These are phyloP conservation scores for Nephila pilipes DNA, from an alignment of 1,140 invertebrate species.

Conservation along the genomic window DNA sequence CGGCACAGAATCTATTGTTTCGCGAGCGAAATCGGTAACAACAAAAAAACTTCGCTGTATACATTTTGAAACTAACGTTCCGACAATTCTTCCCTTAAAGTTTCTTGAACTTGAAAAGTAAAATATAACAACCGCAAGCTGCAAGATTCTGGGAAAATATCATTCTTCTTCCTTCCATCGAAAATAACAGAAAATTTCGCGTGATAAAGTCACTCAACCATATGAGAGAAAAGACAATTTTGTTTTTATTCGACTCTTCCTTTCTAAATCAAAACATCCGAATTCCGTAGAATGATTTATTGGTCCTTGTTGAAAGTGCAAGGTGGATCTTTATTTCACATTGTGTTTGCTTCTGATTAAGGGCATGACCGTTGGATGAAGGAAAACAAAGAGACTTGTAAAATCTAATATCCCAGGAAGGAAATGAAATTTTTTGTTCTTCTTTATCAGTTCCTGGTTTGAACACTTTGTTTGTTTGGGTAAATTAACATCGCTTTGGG, in stretches of 20 bases:
- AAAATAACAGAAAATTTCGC: not conserved
- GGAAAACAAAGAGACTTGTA: not conserved
- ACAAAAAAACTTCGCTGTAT: not conserved
- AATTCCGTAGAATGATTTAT: constrained; percentile 16
- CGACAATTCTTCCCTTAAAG: not conserved
- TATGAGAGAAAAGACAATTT: not conserved
- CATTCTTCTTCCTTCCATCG: not conserved
- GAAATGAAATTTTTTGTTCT: not conserved
- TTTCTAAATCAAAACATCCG: constrained; percentile 24
- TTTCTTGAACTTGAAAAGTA: constrained; percentile 37
- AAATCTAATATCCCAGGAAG: not conserved
- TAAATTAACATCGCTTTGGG: too few species aligned
- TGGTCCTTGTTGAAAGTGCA: constrained; percentile 17
- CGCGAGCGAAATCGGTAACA: not conserved
- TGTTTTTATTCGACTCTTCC: not conserved
- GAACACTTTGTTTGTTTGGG: too few species aligned
- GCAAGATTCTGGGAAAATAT: not conserved
- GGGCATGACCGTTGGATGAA: not conserved
- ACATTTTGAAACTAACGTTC: not conserved
- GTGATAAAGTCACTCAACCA: constrained; percentile 17
- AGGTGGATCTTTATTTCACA: not conserved
- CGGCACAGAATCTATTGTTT: not conserved
- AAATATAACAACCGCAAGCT: not conserved
- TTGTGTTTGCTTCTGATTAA: constrained; percentile 7
- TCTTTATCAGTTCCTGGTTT: not conserved